These are phyloP conservation scores for Tadarida brasiliensis DNA, from an alignment of 2,797 vertebrate genomes.

Conservation along the genomic window DNA sequence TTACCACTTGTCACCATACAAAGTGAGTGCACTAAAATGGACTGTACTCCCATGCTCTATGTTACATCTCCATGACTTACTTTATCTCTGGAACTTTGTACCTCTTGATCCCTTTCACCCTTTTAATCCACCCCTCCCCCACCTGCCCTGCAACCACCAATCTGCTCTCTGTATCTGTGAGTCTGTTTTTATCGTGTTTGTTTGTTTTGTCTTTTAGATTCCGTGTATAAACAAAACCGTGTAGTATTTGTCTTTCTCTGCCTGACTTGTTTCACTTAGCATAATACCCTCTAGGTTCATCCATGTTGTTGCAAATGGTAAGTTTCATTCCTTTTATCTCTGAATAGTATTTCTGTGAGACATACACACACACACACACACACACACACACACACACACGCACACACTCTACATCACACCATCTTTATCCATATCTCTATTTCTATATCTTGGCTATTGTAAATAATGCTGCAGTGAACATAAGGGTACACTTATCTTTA, in stretches of 20 bases:
- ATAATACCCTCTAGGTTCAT: neutral
- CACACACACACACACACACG: too few relatives aligned
- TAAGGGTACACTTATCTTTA: neutral
- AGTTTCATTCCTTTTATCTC: neutral
- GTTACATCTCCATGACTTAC: neutral
- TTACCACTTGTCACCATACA: neutral
- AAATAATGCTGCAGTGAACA: neutral
- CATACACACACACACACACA: neutral
- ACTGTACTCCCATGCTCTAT: neutral
- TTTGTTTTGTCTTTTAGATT: neutral
- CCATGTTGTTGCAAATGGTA: neutral
- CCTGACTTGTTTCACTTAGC: neutral
- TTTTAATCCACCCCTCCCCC: neutral
- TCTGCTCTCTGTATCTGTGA: neutral
- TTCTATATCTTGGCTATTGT: neutral
- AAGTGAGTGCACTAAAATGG: neutral
- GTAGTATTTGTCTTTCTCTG: neutral
- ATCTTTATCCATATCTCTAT: neutral
- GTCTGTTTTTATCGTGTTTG: neutral
- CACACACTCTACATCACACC: neutral
- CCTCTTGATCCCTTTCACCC: neutral
- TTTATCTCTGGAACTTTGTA: neutral
- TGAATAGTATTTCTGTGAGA: neutral
- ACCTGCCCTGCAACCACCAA: neutral
- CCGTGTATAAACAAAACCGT: neutral